phyloP scores from a whole-genome alignment of 2,888 invertebrate species.

The Cryptocheilus praepositus region DNA sequence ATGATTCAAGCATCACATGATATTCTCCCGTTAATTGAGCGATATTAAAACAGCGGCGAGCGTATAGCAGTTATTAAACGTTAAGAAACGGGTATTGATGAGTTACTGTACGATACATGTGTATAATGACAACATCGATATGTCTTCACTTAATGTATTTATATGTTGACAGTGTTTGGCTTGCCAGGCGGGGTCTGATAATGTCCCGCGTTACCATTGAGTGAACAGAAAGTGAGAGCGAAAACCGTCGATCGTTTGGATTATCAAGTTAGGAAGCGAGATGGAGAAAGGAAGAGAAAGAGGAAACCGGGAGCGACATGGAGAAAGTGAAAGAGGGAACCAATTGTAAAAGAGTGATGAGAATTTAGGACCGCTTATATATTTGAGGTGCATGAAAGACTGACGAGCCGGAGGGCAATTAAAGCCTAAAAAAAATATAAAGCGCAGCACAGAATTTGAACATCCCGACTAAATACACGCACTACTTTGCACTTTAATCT shows the following conservation, averaged over 20 bases:
- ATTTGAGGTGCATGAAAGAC: slow-evolving; percentile 63
- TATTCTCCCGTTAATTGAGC: background rate
- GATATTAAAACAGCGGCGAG: background rate
- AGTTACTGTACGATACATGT: background rate
- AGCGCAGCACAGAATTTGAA: slow-evolving; percentile 51
- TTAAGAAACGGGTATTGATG: background rate
- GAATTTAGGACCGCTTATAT: slow-evolving; percentile 4
- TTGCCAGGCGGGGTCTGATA: slow-evolving; percentile 77
- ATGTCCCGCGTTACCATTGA: slow-evolving; percentile 69
- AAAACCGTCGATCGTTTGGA: slow-evolving; percentile 26
- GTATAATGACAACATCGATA: background rate
- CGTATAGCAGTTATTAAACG: background rate
- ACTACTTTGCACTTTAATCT: slow-evolving; percentile 51
- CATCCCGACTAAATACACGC: slow-evolving; percentile 43
- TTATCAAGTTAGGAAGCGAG: slow-evolving; percentile 35
- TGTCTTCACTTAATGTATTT: background rate
- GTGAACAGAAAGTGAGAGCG: slow-evolving; percentile 49
- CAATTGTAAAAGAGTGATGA: too few relatives aligned
- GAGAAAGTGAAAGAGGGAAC: too few relatives aligned
- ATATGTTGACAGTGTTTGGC: slow-evolving; percentile 80
- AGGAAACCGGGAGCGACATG: slow-evolving; percentile 22
- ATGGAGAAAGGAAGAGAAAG: slow-evolving; percentile 19
- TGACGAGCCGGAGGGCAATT: slow-evolving; percentile 58
- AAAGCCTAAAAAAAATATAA: slow-evolving; percentile 55
- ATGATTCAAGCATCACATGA: too few relatives aligned